A percentile compares a stretch with the other conserved stretches of the same genome.
Conservation (phyloP, 2,888 invertebrate genomes). For the Bugulina stolonifera region DNA sequence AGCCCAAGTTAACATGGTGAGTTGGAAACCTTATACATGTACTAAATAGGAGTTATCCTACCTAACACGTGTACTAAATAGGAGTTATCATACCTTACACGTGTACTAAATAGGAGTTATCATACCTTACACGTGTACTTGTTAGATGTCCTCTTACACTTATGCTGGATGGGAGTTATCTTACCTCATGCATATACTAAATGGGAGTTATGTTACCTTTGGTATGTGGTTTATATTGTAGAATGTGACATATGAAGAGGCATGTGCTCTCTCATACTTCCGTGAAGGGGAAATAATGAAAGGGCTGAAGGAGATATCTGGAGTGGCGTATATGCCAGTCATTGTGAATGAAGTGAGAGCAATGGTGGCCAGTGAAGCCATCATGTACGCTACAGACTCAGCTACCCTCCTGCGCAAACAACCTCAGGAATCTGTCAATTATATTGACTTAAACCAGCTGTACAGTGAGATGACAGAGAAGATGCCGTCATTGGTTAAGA, state of each 20-base stretch:
- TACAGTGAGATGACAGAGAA: constrained; percentile 4
- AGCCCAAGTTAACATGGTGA: neutral
- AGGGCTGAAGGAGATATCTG: neutral
- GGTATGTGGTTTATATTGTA: too few species aligned
- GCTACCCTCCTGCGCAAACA: neutral
- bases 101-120: too few species aligned
- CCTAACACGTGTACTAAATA: too few species aligned
- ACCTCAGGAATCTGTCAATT: neutral
- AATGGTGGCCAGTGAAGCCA: constrained; percentile 14
- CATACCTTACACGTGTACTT: too few species aligned
- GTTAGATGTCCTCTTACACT: too few species aligned
- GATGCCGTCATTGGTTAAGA: constrained; percentile 19
- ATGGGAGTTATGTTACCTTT: too few species aligned
- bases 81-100: too few species aligned
- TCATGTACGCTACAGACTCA: constrained; percentile 13
- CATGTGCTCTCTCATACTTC: constrained; percentile 21
- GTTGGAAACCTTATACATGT: too few species aligned
- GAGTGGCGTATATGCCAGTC: neutral
- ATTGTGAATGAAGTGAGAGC: constrained; percentile 12
- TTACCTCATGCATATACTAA: too few species aligned
- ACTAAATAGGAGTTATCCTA: too few species aligned
- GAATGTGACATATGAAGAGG: constrained; percentile 22
- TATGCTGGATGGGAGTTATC: too few species aligned
- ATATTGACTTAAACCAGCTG: neutral
- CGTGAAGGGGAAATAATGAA: constrained; percentile 23